Conservation (phyloP, 2,797 vertebrate species). For the Pangasius larnaudii region DNA sequence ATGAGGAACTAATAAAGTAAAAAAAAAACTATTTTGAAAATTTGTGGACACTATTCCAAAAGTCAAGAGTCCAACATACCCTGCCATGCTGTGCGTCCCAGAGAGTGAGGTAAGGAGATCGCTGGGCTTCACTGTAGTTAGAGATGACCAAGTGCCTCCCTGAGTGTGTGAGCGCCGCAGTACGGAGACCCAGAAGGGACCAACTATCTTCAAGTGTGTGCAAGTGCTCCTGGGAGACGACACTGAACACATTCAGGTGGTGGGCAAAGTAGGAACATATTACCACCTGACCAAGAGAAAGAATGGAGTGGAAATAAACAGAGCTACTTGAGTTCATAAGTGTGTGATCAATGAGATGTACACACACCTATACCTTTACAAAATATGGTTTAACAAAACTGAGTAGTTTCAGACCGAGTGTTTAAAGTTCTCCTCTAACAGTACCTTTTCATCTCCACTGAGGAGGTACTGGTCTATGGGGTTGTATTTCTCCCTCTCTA, state of each 20-base stretch:
- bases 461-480: constrained; percentile 70
- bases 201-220: constrained; percentile 64
- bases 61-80: not conserved
- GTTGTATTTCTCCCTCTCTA: constrained; percentile 67
- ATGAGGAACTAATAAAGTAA: not conserved
- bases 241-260: constrained; percentile 67
- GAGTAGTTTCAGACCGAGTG: not conserved
- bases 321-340: not conserved
- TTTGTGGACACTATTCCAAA: not conserved
- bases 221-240: constrained; percentile 65
- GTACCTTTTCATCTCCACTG: constrained; percentile 72
- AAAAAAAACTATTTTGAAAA: not conserved
- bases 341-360: not conserved
- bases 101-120: constrained; percentile 63
- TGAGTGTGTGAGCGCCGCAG: constrained; percentile 60
- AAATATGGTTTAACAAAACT: not conserved
- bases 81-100: constrained; percentile 66
- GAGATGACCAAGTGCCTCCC: constrained; percentile 66
- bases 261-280: constrained; percentile 69
- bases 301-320: not conserved
- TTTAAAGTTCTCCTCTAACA: not conserved
- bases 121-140: constrained; percentile 64
- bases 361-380: not conserved
- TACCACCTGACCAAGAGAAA: constrained; percentile 57
- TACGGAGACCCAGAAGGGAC: constrained; percentile 67